A percentile compares a stretch with the other conserved stretches of the same genome.
Conservation (phyloP, 2,888 invertebrate genomes). For the Magallana nippona region DNA sequence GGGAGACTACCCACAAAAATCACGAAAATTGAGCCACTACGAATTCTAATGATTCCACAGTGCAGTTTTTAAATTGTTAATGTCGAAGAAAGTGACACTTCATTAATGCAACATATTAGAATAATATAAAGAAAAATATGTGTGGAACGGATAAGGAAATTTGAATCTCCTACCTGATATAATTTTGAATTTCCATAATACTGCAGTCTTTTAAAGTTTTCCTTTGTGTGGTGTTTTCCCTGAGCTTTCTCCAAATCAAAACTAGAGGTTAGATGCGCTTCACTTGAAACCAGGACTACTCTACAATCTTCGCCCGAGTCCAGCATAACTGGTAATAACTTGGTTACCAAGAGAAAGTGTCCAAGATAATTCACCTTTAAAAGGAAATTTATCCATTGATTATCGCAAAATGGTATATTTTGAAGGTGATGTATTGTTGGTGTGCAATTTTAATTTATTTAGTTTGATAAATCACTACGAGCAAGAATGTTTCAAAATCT, state of each 20-base stretch:
- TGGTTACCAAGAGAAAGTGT: conserved; percentile 65
- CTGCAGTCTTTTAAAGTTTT: conserved; percentile 54
- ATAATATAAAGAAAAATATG: too few species aligned
- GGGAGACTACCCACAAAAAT: too few species aligned
- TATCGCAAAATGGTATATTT: too few species aligned
- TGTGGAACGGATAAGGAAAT: background rate
- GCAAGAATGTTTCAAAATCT: too few species aligned
- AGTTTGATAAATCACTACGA: too few species aligned
- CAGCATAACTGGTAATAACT: conserved; percentile 63
- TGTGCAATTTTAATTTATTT: too few species aligned
- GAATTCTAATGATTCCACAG: too few species aligned
- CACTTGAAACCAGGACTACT: conserved; percentile 65
- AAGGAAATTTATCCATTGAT: background rate
- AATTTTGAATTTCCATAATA: conserved; percentile 66
- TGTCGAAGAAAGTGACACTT: too few species aligned
- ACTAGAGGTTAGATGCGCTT: conserved; percentile 54
- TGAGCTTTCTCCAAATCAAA: conserved; percentile 57
- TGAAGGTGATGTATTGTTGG: too few species aligned
- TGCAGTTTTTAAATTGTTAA: too few species aligned
- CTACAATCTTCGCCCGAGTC: conserved; percentile 58
- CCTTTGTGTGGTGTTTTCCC: conserved; percentile 52
- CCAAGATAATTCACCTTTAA: conserved; percentile 65
- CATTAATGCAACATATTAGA: too few species aligned
- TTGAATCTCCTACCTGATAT: conserved; percentile 58
- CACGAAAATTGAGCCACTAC: too few species aligned